Evolutionary conservation across 2,797 vertebrate species (phyloP).

Genomic region (Crypturellus tataupa): DNA sequence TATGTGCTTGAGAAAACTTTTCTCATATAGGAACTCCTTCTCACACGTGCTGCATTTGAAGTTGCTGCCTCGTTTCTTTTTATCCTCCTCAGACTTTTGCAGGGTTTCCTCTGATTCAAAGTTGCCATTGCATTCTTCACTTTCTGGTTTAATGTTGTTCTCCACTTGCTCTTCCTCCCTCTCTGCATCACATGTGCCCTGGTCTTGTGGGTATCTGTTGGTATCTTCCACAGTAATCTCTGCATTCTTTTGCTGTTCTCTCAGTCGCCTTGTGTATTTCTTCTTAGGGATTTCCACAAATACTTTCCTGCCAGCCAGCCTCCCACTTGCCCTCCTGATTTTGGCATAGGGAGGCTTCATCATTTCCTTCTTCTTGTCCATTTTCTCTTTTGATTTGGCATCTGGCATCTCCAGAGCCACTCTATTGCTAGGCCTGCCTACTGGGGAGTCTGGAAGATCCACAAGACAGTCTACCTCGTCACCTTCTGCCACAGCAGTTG

Average conservation of each 20-base stretch:
- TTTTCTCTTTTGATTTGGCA: constrained; percentile 63
- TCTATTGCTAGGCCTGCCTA: neutral
- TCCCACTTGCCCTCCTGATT: constrained; percentile 82
- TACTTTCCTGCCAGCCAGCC: constrained; percentile 84
- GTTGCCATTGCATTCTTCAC: neutral
- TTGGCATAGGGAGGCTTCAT: constrained; percentile 75
- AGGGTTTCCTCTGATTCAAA: neutral
- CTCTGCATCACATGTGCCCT: neutral
- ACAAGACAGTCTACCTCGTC: neutral
- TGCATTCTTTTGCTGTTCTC: constrained; percentile 73
- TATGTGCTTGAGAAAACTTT: constrained; percentile 93
- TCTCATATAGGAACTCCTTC: constrained; percentile 94
- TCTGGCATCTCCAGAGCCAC: neutral
- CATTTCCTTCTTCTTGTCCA: constrained; percentile 77
- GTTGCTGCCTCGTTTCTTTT: constrained; percentile 73
- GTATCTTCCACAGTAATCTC: constrained; percentile 27
- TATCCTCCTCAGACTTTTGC: constrained; percentile 43
- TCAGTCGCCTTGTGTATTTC: constrained; percentile 80
- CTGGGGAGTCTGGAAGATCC: neutral
- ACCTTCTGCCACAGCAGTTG: neutral
- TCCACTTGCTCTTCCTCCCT: constrained; percentile 54
- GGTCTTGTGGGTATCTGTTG: neutral
- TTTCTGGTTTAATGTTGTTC: constrained; percentile 4
- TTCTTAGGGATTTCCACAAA: constrained; percentile 86
- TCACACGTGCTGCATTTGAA: constrained; percentile 90